Base-by-base conservation (phyloP, 2,888 invertebrate species). In the Pollenia griseotomentosa region DNA sequence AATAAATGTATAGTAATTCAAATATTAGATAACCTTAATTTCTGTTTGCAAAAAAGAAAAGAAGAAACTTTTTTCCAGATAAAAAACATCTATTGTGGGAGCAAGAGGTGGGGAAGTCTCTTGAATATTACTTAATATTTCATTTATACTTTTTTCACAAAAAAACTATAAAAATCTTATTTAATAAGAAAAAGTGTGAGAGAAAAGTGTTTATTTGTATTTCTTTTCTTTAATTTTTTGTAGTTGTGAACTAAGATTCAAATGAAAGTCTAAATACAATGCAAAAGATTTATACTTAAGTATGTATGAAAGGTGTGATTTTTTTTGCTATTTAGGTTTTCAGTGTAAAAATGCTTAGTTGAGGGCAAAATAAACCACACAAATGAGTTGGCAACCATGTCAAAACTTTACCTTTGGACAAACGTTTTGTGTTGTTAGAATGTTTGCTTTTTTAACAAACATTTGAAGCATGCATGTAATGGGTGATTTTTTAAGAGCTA, bases 251-350 rank as follows among this genome's bases (percentile, higher is more conserved):
- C 71, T 73, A n/a, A 51, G 61, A 74, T 74, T 61, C 16, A 61
- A 74, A 74, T 74, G 61, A 74, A 61, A 74, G 74, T 61, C 61
- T 61, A 23, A 23, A 59, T n/a, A 73, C 33, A 68, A 68, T 48
- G 33, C 14, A 42, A n/a, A n/a, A 51, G n/a, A n/a, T 51, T 33
- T 16, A 51, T 7, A 66, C 12, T 14, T 23, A 1, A 14, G n/a
- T 14, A 53, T 6, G 7, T 2, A 53, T 53, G n/a, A 53, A 14
- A 14, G n/a, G n/a, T 16, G 16, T 8, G 2, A 33, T 33, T 33
- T 33, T 33, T 33, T 33, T 33, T 33, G 33, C 3, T 33, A 1
- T 33, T 33, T 33, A 4, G 3, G 33, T 33, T 33, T 33, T 33
- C 4, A 33, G 33, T 33, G 33, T 23, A 23, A 23, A 23, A 23